These are phyloP conservation scores for Cinara cedri DNA, from an alignment of 2,888 invertebrate species.

Conservation along the genomic window DNA sequence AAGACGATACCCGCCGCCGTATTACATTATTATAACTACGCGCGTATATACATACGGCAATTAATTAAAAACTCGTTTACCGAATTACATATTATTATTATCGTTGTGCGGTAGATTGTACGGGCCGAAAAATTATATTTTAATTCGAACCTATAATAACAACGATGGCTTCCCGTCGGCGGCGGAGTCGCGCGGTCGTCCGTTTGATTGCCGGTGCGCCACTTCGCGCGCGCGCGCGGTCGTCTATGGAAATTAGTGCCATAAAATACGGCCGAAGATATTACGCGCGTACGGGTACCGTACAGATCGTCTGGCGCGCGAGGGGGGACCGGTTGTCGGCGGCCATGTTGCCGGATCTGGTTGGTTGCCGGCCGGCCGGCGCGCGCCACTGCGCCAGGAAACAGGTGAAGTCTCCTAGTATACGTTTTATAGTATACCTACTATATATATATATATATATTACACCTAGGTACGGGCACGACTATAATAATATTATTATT, in stretches of 20 bases:
- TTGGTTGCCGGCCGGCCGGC: conserved; percentile 33
- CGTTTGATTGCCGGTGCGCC: background rate
- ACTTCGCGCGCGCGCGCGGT: background rate
- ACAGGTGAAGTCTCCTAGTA: conserved; percentile 24
- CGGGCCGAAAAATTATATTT: conserved; percentile 26
- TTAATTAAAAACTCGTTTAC: conserved; percentile 57
- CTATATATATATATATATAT: no score
- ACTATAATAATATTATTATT: no score
- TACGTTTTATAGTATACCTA: no score
- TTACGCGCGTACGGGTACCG: background rate
- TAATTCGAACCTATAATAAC: conserved; percentile 20
- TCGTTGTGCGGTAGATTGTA: background rate
- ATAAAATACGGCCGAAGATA: conserved; percentile 28
- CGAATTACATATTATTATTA: no score
- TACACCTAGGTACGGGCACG: no score
- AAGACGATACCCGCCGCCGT: background rate
- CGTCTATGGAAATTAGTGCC: conserved; percentile 38
- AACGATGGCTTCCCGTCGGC: conserved; percentile 21
- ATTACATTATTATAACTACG: background rate
- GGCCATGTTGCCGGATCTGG: conserved; percentile 54
- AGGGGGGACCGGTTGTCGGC: conserved; percentile 41
- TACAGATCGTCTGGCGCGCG: no score
- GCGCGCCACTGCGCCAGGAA: conserved; percentile 3
- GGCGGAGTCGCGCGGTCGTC: background rate
- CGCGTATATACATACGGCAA: background rate